Conservation (phyloP, 2,888 invertebrate genomes). For the Tinea pellionella region DNA sequence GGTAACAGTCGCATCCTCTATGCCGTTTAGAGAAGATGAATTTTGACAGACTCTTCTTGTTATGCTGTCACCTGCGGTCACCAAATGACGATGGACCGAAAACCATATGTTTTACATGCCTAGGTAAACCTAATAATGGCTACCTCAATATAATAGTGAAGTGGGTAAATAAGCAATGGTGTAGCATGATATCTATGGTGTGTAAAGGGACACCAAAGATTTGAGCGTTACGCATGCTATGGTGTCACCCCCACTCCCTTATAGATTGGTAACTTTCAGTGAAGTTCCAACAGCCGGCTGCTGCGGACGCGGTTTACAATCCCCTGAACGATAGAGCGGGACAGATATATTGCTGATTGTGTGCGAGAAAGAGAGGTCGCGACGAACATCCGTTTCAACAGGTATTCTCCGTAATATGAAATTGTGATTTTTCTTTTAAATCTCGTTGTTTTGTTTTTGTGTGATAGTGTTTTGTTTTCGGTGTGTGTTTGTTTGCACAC, state of each 20-base stretch:
- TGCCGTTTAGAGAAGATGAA: too few relatives aligned
- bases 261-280: too few relatives aligned
- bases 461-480: conserved; percentile 18
- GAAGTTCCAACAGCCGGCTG: neutral
- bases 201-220: neutral
- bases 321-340: conserved; percentile 36
- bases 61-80: too few relatives aligned
- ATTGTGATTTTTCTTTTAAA: conserved; percentile 54
- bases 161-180: too few relatives aligned
- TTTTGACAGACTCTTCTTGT: too few relatives aligned
- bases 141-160: too few relatives aligned
- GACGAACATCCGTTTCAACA: conserved; percentile 48
- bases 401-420: conserved; percentile 65
- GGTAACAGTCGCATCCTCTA: too few relatives aligned
- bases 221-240: neutral
- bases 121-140: too few relatives aligned
- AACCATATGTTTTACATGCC: too few relatives aligned
- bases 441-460: conserved; percentile 46
- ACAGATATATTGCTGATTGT: conserved; percentile 24
- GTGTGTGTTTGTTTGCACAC: too few relatives aligned
- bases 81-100: too few relatives aligned
- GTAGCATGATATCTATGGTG: neutral
- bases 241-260: too few relatives aligned
- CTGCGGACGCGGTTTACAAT: conserved; percentile 1
- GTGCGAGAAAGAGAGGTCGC: conserved; percentile 21